These are phyloP conservation scores for Drosophila mettleri DNA, from an alignment of 2,888 invertebrate species.

Conservation along the genomic window DNA sequence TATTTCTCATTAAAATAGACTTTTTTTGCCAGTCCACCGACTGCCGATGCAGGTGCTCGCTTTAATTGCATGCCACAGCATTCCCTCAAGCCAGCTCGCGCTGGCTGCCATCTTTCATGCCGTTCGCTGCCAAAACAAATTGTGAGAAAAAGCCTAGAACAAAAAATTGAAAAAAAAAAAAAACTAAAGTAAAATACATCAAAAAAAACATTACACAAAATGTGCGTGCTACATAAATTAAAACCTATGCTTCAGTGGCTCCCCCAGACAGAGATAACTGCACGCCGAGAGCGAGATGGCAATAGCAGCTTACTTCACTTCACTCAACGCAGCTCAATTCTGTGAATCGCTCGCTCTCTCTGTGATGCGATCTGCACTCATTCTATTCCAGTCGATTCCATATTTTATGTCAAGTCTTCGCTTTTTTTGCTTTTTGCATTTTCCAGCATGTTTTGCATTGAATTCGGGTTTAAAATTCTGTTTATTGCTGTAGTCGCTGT, in stretches of 20 bases:
- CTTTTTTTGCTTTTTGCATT: slow-evolving; percentile 46
- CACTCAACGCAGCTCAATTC: slow-evolving; percentile 30
- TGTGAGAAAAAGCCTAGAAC: slow-evolving; percentile 71
- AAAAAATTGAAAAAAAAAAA: slow-evolving; percentile 15
- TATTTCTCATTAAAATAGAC: slow-evolving; percentile 69
- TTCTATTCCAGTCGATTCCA: slow-evolving; percentile 56
- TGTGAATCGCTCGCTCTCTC: slow-evolving; percentile 8
- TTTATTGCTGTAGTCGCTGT: slow-evolving; percentile 58
- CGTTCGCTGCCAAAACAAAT: slow-evolving; percentile 75
- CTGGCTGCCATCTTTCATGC: slow-evolving; percentile 44
- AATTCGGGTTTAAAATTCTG: slow-evolving; percentile 79
- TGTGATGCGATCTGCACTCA: slow-evolving; percentile 44
- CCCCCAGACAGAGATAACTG: slow-evolving; percentile 27
- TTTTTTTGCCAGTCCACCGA: slow-evolving; percentile 20
- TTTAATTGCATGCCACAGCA: slow-evolving; percentile 70
- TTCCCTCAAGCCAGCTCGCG: slow-evolving; percentile 36
- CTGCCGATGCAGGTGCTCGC: slow-evolving; percentile 58
- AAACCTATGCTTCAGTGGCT: slow-evolving; percentile 78
- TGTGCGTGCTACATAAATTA: slow-evolving; percentile 79
- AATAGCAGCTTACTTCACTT: slow-evolving; percentile 16
- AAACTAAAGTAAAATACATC: slow-evolving; percentile 29
- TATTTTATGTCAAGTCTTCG: slow-evolving; percentile 77
- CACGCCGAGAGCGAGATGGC: slow-evolving; percentile 15
- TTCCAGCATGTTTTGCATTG: slow-evolving; percentile 74
- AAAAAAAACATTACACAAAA: slow-evolving; percentile 67